These are phyloP conservation scores for Cynaeus angustus DNA, from an alignment of 2,888 invertebrate species.

Conservation along the genomic window DNA sequence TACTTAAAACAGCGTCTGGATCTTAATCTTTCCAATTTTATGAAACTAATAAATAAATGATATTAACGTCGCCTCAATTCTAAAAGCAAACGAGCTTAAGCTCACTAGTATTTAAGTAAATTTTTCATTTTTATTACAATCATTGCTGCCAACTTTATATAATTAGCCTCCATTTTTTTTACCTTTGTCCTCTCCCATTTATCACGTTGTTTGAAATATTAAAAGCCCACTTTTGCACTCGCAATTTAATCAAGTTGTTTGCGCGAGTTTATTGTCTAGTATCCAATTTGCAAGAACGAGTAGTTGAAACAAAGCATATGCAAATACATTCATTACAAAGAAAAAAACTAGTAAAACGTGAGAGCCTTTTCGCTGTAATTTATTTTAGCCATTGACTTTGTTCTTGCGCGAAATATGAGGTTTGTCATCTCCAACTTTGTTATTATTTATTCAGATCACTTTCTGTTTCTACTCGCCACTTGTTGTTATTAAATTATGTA, in stretches of 20 bases:
- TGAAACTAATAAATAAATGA: too few species aligned
- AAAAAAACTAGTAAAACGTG: not conserved
- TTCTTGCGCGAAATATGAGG: not conserved
- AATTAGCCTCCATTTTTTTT: too few species aligned
- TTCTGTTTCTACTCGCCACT: too few species aligned
- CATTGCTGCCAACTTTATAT: too few species aligned
- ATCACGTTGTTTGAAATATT: not conserved
- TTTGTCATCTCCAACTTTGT: constrained; percentile 1
- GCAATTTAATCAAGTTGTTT: constrained; percentile 11
- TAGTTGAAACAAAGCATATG: constrained; percentile 9
- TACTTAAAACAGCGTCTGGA: too few species aligned
- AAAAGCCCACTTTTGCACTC: not conserved
- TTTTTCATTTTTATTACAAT: too few species aligned
- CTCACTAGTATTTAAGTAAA: too few species aligned
- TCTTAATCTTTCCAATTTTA: too few species aligned
- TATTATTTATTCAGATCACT: not conserved
- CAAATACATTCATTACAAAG: constrained; percentile 3
- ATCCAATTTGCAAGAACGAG: constrained; percentile 9
- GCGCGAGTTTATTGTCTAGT: constrained; percentile 8
- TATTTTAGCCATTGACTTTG: not conserved
- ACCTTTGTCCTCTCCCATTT: too few species aligned
- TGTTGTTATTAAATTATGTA: not conserved
- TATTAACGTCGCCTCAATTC: too few species aligned
- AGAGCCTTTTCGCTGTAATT: not conserved
- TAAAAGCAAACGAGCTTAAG: too few species aligned